Base-by-base conservation (phyloP, 2,797 vertebrate species). In the Malacoraja senta region DNA sequence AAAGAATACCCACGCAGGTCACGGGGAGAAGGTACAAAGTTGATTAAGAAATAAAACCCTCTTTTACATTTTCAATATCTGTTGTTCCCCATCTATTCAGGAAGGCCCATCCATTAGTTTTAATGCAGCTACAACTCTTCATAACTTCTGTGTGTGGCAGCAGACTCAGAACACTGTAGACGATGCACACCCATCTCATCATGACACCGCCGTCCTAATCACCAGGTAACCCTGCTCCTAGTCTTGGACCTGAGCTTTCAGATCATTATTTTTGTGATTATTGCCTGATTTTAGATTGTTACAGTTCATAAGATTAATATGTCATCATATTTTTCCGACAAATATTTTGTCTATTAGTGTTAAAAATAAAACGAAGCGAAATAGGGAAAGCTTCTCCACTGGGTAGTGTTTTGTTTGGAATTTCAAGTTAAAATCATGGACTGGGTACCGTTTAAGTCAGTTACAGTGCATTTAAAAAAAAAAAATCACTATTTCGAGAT, bases 81-180 rank as follows among this genome's bases (percentile, higher is more conserved):
- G 93, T 63, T 58, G 91, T 93, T 93, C 78, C 94, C 12, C 0
- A 65, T 71, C 35, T 94, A 94, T 95, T 71, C 94, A 99, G 99
- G 98, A 99, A 96, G 99, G 98, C 93, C 99, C 99, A 93, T 95
- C 97, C 74, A 97, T 99, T 95, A 99, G 96, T 95, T 98, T 98
- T 95, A 98, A 98, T 35, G 98, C 98, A 71, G 98, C 98, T 94
- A 97, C 97, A 0, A 99, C 98, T 0, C 97, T 99, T 81, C 98
- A 97, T 95, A 99, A 98, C 96, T 99, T 99, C 96, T 99, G 99
- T 86, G 95, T 98, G 93, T 99, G 99, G 98, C 99, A 99, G 94
- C 98, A 99, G 95, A 95, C 95, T 61, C 98, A 99, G 94, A 99
- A 99, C 74, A 94, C 97, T 93, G 95, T 96, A 94, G 98, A 99